Percentiles rank a stretch among this genome's conserved stretches.
Evolutionary conservation across 2,797 vertebrate species (phyloP).

Genomic region (Notolabrus celidotus): DNA sequence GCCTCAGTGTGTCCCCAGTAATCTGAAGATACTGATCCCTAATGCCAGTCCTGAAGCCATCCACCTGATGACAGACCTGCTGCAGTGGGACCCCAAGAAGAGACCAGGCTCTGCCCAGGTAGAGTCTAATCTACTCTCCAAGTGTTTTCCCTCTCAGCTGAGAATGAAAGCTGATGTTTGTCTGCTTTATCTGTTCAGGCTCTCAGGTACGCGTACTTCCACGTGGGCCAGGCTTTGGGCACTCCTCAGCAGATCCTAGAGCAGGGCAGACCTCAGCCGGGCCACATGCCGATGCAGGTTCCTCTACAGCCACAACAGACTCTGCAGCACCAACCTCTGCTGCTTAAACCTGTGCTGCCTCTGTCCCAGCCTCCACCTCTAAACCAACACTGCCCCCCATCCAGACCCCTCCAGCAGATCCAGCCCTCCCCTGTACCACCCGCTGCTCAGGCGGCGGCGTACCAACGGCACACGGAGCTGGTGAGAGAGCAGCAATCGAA

Average conservation of each 20-base stretch:
- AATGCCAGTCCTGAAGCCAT: constrained; percentile 95
- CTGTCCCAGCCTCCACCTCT: constrained; percentile 84
- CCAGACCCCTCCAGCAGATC: constrained; percentile 87
- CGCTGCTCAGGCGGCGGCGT: constrained; percentile 69
- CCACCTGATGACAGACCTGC: constrained; percentile 93
- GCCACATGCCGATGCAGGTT: constrained; percentile 73
- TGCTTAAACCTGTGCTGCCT: constrained; percentile 83
- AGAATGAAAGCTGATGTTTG: constrained; percentile 2
- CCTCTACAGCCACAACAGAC: constrained; percentile 76
- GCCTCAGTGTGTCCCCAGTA: constrained; percentile 95
- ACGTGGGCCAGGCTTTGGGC: constrained; percentile 90
- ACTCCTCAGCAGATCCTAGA: constrained; percentile 88
- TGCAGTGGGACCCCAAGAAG: constrained; percentile 97
- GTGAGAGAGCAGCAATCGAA: constrained; percentile 75
- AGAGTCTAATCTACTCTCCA: background rate
- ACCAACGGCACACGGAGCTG: constrained; percentile 82
- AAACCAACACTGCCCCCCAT: constrained; percentile 82
- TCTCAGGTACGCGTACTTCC: constrained; percentile 94
- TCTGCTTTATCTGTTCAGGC: constrained; percentile 77
- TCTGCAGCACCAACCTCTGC: constrained; percentile 81
- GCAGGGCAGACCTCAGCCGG: constrained; percentile 84
- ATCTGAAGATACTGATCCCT: constrained; percentile 94
- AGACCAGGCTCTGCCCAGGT: constrained; percentile 96
- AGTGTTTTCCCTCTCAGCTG: background rate
- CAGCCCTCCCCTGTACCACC: constrained; percentile 75